Conservation (phyloP, 1,140 invertebrate genomes). For the Drosophila ananassae region DNA sequence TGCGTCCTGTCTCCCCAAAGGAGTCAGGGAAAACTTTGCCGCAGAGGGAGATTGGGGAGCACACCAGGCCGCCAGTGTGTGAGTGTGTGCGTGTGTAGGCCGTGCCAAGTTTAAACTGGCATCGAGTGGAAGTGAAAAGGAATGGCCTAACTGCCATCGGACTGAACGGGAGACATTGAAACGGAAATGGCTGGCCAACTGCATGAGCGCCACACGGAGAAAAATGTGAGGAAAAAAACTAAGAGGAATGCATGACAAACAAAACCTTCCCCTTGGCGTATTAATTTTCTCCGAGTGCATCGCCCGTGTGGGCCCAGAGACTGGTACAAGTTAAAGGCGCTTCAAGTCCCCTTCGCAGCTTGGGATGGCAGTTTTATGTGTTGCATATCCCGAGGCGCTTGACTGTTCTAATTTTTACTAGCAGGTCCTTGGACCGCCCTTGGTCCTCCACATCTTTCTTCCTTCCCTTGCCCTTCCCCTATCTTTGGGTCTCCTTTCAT, state of each 20-base stretch:
- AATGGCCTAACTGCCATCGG: slow-evolving; percentile 60
- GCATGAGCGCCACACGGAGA: slow-evolving; percentile 5
- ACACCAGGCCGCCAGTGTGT: slow-evolving; percentile 16
- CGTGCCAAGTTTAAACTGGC: slow-evolving; percentile 51
- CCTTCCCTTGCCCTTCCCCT: not conserved
- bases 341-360: slow-evolving; percentile 37
- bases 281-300: slow-evolving; percentile 6
- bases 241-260: no score
- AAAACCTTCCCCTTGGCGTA: not conserved
- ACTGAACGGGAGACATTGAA: slow-evolving; percentile 72
- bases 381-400: slow-evolving; percentile 75
- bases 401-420: slow-evolving; percentile 71
- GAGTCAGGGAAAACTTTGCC: slow-evolving; percentile 28
- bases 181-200: slow-evolving; percentile 66
- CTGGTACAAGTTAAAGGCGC: slow-evolving; percentile 39
- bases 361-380: slow-evolving; percentile 62
- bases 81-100: slow-evolving; percentile 33
- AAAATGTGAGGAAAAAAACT: not conserved
- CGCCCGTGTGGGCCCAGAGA: not conserved
- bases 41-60: slow-evolving; percentile 8
- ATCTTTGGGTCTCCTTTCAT: slow-evolving; percentile 25
- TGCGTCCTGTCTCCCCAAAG: slow-evolving; percentile 31
- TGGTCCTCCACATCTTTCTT: slow-evolving; percentile 9
- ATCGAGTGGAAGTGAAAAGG: slow-evolving; percentile 40
- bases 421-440: slow-evolving; percentile 9